A percentile compares a stretch with the other conserved stretches of the same genome.
Evolutionary conservation across 2,888 invertebrate genomes (phyloP).

Genomic region (Linnaemya tessellans): DNA sequence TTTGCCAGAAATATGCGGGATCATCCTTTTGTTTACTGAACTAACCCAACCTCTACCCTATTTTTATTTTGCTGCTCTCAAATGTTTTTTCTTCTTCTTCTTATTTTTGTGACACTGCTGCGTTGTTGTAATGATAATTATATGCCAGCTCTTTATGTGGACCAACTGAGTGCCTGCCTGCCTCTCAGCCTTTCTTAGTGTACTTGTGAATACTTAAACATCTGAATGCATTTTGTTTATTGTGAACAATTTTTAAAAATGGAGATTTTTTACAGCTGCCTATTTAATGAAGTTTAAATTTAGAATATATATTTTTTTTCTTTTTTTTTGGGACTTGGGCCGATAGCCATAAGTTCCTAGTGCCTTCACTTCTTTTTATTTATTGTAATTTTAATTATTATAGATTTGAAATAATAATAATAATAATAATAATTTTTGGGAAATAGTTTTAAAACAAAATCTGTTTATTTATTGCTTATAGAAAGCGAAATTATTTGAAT

Average conservation of each 20-base stretch:
- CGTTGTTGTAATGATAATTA: slow-evolving; percentile 46
- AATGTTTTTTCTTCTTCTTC: neutral
- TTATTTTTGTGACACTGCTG: slow-evolving; percentile 16
- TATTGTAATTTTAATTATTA: too few species aligned
- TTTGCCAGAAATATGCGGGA: slow-evolving; percentile 68
- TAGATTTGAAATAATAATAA: too few species aligned
- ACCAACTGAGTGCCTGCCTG: slow-evolving; percentile 21
- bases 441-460: too few species aligned
- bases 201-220: slow-evolving; percentile 43
- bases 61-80: slow-evolving; percentile 14
- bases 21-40: slow-evolving; percentile 64
- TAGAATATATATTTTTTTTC: too few species aligned
- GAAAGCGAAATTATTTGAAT: too few species aligned
- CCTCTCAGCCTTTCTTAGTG: neutral
- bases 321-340: too few species aligned
- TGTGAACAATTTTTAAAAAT: slow-evolving; percentile 35
- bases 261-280: slow-evolving; percentile 55
- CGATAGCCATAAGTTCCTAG: too few species aligned
- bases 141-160: slow-evolving; percentile 21
- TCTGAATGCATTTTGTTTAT: slow-evolving; percentile 36
- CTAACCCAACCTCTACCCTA: slow-evolving; percentile 38
- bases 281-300: too few species aligned
- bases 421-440: too few species aligned
- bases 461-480: too few species aligned
- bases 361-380: too few species aligned